These are phyloP conservation scores for Uropetala carovei DNA, from an alignment of 2,888 invertebrate species.

Conservation along the genomic window DNA sequence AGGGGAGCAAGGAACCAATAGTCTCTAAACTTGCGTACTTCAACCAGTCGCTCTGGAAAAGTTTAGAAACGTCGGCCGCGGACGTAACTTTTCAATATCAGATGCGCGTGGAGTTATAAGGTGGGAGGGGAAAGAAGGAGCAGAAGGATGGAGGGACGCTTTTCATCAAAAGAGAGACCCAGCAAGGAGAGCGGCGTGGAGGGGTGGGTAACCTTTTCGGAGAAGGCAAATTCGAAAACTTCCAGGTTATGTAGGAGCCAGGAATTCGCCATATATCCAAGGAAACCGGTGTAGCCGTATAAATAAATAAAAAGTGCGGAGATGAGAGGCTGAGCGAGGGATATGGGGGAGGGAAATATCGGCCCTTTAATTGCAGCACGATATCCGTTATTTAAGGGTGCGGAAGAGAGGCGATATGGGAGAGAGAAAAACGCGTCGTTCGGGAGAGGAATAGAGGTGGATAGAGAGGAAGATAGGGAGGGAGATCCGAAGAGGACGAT, in stretches of 20 bases:
- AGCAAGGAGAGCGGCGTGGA: not conserved
- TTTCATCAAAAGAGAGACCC: not conserved
- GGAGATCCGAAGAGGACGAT: not conserved
- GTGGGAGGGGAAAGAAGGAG: not conserved
- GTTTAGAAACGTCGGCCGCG: not conserved
- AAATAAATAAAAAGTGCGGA: slow-evolving; percentile 11
- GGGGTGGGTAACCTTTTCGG: not conserved
- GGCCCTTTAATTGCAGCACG: slow-evolving; percentile 21
- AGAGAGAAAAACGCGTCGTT: not conserved
- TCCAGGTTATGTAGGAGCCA: not conserved
- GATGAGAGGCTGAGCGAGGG: not conserved
- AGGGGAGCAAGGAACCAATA: slow-evolving; percentile 29
- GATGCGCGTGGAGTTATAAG: slow-evolving; percentile 35
- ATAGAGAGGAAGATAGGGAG: not conserved
- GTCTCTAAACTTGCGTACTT: slow-evolving; percentile 38
- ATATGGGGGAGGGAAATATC: not conserved
- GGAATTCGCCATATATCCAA: slow-evolving; percentile 39
- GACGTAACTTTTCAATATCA: slow-evolving; percentile 53
- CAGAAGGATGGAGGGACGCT: not conserved
- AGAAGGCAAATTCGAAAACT: slow-evolving; percentile 47
- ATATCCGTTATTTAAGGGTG: slow-evolving; percentile 13
- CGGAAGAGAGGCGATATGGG: not conserved
- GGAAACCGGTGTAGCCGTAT: slow-evolving; percentile 33
- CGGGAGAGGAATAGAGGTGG: not conserved
- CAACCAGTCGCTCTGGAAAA: not conserved